Conservation (phyloP, 2,797 vertebrate species). For the Discoglossus pictus region DNA sequence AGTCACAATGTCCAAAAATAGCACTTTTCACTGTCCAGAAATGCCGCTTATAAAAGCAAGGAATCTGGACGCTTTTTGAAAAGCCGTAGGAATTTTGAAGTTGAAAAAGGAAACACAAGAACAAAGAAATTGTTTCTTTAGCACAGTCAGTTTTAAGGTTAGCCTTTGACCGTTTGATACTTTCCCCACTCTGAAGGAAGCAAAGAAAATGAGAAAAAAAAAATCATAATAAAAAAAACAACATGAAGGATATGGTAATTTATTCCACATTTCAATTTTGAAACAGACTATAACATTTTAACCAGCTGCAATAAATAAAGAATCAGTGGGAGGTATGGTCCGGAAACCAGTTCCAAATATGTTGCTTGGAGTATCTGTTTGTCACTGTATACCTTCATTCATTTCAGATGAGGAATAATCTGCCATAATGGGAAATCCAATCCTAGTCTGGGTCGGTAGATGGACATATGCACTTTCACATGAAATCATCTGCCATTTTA, state of each 20-base stretch:
- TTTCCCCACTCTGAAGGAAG: constrained; percentile 71
- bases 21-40: constrained; percentile 47
- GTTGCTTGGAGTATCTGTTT: constrained; percentile 46
- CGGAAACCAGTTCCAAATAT: constrained; percentile 58
- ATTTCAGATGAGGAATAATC: constrained; percentile 14
- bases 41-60: constrained; percentile 28
- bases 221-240: constrained; percentile 54
- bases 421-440: constrained; percentile 41
- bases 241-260: constrained; percentile 76
- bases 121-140: constrained; percentile 74
- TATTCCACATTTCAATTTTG: constrained; percentile 82
- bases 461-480: background rate
- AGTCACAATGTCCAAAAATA: background rate
- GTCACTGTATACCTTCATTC: constrained; percentile 55
- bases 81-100: constrained; percentile 51
- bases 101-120: constrained; percentile 66
- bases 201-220: constrained; percentile 50
- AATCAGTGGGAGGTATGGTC: constrained; percentile 66
- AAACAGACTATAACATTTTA: constrained; percentile 76
- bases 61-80: constrained; percentile 39
- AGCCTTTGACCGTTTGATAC: constrained; percentile 71
- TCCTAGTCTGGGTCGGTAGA: constrained; percentile 1
- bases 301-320: constrained; percentile 80
- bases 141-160: constrained; percentile 67
- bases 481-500: background rate